Percentiles rank a stretch among this genome's conserved stretches.
These are phyloP conservation scores for Taurulus bubalis DNA, from an alignment of 2,113 vertebrate genomes.

Conservation along the genomic window DNA sequence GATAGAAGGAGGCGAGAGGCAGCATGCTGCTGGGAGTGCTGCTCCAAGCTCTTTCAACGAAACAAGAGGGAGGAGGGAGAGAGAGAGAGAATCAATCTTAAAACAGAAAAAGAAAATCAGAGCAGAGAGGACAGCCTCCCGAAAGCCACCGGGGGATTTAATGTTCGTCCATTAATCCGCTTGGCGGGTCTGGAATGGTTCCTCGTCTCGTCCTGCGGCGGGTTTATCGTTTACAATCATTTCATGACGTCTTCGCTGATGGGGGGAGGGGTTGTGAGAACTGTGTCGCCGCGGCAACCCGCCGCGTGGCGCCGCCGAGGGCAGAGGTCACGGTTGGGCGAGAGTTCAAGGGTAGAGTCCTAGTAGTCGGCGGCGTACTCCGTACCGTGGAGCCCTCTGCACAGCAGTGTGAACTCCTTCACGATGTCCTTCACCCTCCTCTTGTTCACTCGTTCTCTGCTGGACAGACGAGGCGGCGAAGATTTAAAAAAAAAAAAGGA, in stretches of 20 bases:
- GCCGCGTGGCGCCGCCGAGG: constrained; percentile 64
- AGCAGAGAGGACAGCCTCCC: constrained; percentile 49
- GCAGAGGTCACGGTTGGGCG: constrained; percentile 62
- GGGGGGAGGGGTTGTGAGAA: constrained; percentile 32
- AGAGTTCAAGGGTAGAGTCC: constrained; percentile 68
- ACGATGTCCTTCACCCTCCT: constrained; percentile 97
- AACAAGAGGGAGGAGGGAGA: constrained; percentile 26
- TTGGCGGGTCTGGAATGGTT: constrained; percentile 57
- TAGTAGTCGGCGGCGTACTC: constrained; percentile 99
- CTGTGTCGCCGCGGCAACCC: constrained; percentile 62
- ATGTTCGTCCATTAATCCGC: constrained; percentile 57
- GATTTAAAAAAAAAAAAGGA: neutral
- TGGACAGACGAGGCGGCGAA: constrained; percentile 32
- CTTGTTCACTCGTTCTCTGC: constrained; percentile 98
- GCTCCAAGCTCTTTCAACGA: constrained; percentile 57
- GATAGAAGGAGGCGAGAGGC: constrained; percentile 53
- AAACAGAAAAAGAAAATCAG: constrained; percentile 21
- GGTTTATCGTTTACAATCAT: constrained; percentile 70
- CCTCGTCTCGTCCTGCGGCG: constrained; percentile 61
- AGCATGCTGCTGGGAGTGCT: constrained; percentile 74
- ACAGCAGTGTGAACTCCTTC: constrained; percentile 97
- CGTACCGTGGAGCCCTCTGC: constrained; percentile 96
- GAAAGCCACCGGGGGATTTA: constrained; percentile 46
- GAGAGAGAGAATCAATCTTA: constrained; percentile 27
- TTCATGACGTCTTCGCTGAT: constrained; percentile 60